Base-by-base conservation (phyloP, 1,140 invertebrate species). In the Steinernema khuongi region DNA sequence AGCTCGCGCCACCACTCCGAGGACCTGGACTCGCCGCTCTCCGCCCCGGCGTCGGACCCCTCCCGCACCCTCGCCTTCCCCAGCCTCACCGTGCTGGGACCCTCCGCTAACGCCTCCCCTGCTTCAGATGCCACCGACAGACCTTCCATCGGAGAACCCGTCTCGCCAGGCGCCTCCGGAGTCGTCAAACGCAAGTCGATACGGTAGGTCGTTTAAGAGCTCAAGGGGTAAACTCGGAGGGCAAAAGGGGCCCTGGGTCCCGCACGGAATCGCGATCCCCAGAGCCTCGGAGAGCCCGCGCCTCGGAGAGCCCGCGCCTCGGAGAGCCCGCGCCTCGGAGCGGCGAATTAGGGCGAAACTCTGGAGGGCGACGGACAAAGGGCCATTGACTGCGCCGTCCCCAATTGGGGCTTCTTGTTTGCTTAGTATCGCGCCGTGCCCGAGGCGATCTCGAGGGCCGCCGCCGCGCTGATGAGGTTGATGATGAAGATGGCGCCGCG, bases 121-220 rank as follows among this genome's bases (percentile, higher is more conserved):
- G 26, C 14, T 60, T 60, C 50, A 60, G 50, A 60, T 60, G 50
- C 50, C 50, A 60, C 50, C 50, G 50, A 60, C 22, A 14, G 36
- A 66, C 50, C 26, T 30, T n/a, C 32, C 29, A 66, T 33, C 43
- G 36, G 72, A 31, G 68, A 73, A 68, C 68, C 66, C 68, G 18
- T 68, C 50, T 66, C 66, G 1, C 68, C 72, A 0, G 75, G 71
- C 33, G 36, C 73, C 0, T 18, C 75, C 18, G 75, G 50, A 60
- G 50, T 77, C 33, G 67, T 68, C 28, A 77, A 77, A 67, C 26
- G 75, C 31, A 77, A 77, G 60, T 77, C 75, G 1, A 31, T 77
- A 22, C 33, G 75, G 75, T 77, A 31, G 68, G 72, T 73, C 30
- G 29, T 68, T 68, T 68, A n/a, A 41, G n/a, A 41, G n/a, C 36